Evolutionary conservation across 35 echinoderm and acorn worm genomes (phyloP).

Genomic region (Stichopus chloronotus): DNA sequence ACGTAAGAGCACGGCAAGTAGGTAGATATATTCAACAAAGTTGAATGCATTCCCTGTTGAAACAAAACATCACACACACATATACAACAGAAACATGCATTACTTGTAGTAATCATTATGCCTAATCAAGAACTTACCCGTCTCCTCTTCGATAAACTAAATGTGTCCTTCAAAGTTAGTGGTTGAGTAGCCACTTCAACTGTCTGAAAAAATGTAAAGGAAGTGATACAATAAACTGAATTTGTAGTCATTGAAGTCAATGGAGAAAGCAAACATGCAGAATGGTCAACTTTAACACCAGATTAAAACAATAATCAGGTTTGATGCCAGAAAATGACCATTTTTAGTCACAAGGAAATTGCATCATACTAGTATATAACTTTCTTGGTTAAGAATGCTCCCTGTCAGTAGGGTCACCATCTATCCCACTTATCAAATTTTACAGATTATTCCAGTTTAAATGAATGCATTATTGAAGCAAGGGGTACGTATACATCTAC

Average conservation of each 20-base stretch:
- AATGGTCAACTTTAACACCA: background rate
- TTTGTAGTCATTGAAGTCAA: background rate
- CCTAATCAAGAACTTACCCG: background rate
- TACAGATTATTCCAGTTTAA: background rate
- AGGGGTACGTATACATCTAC: too few species aligned
- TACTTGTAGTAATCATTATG: too few species aligned
- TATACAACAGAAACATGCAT: too few species aligned
- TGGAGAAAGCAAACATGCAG: background rate
- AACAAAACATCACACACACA: too few species aligned
- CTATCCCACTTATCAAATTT: background rate
- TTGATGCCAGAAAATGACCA: background rate
- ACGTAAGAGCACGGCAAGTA: too few species aligned
- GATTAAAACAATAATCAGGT: background rate
- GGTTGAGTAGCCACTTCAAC: slow-evolving; percentile 6
- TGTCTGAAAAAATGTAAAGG: slow-evolving; percentile 15
- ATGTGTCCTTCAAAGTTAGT: background rate
- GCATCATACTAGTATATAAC: background rate
- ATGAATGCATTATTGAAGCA: background rate
- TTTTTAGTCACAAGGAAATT: background rate
- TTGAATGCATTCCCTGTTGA: too few species aligned
- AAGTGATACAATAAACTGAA: background rate
- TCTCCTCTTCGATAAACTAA: background rate
- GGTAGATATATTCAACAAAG: too few species aligned
- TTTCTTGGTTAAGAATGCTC: background rate
- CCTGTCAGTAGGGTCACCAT: background rate